Conservation (phyloP, 2,113 vertebrate genomes). For the Polypterus bichir region DNA sequence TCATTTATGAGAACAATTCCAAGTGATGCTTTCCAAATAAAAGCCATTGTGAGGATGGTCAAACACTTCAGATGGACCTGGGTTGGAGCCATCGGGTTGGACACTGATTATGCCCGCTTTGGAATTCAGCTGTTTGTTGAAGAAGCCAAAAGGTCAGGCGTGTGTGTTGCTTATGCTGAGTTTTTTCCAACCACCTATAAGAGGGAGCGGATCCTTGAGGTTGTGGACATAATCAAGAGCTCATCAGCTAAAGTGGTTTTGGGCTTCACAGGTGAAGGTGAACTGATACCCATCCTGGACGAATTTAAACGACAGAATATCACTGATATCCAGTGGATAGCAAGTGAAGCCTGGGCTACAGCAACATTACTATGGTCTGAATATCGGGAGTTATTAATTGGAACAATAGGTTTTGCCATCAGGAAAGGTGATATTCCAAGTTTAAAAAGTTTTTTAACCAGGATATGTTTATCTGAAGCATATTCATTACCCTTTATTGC, state of each 20-base stretch:
- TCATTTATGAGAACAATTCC: slow-evolving; percentile 55
- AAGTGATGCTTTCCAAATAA: slow-evolving; percentile 47
- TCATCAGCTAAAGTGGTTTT: slow-evolving; percentile 36
- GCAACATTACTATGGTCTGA: slow-evolving; percentile 35
- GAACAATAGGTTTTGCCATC: slow-evolving; percentile 49
- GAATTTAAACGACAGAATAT: slow-evolving; percentile 35
- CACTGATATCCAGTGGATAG: slow-evolving; percentile 42
- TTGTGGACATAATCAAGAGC: slow-evolving; percentile 28
- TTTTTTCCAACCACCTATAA: slow-evolving; percentile 32
- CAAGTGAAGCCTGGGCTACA: slow-evolving; percentile 49
- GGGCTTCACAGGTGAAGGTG: slow-evolving; percentile 40
- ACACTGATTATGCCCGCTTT: slow-evolving; percentile 47
- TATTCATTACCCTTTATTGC: slow-evolving; percentile 27
- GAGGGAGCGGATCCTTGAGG: slow-evolving; percentile 24
- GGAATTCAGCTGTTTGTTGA: slow-evolving; percentile 47
- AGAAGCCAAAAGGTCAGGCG: slow-evolving; percentile 32
- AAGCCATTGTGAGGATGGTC: slow-evolving; percentile 38
- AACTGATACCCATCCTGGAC: slow-evolving; percentile 36
- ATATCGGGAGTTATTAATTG: slow-evolving; percentile 31
- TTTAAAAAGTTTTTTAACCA: slow-evolving; percentile 29
- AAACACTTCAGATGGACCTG: slow-evolving; percentile 49
- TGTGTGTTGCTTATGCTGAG: slow-evolving; percentile 44
- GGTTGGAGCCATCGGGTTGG: slow-evolving; percentile 45
- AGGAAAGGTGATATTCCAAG: slow-evolving; percentile 38
- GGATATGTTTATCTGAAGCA: slow-evolving; percentile 16